phyloP scores from a whole-genome alignment of 2,888 invertebrate species.

The Danaus chrysippus region DNA sequence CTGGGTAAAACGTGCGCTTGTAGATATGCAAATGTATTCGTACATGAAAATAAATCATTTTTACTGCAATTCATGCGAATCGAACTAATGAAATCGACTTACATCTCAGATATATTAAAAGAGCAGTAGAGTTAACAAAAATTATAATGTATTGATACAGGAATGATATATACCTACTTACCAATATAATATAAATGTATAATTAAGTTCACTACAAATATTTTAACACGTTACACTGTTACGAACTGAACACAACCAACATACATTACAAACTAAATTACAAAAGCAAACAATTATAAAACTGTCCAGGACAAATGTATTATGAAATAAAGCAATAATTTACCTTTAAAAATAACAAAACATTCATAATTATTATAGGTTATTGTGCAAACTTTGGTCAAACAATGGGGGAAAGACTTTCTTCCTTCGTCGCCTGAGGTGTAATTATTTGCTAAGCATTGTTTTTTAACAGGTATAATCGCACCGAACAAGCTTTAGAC shows the following conservation, averaged over 20 bases:
- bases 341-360: conserved; percentile 57
- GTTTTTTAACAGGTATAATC: conserved; percentile 64
- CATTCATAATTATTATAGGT: conserved; percentile 51
- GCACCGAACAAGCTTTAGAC: conserved; percentile 60
- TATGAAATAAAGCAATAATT: conserved; percentile 43
- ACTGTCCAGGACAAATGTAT: conserved; percentile 32
- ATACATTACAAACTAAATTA: conserved; percentile 30
- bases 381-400: conserved; percentile 49
- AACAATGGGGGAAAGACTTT: conserved; percentile 73
- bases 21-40: conserved; percentile 64
- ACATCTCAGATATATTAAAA: neutral
- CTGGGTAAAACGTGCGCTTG: conserved; percentile 49
- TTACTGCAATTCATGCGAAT: conserved; percentile 21
- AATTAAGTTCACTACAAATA: neutral
- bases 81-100: neutral
- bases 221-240: neutral
- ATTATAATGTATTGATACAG: no score
- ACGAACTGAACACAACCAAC: conserved; percentile 16
- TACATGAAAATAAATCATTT: conserved; percentile 35
- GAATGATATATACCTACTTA: neutral
- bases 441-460: conserved; percentile 64
- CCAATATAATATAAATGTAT: neutral
- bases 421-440: conserved; percentile 58
- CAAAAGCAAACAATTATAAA: conserved; percentile 16
- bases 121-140: neutral